Conservation (phyloP, 2,113 vertebrate species). For the Pelobates fuscus region DNA sequence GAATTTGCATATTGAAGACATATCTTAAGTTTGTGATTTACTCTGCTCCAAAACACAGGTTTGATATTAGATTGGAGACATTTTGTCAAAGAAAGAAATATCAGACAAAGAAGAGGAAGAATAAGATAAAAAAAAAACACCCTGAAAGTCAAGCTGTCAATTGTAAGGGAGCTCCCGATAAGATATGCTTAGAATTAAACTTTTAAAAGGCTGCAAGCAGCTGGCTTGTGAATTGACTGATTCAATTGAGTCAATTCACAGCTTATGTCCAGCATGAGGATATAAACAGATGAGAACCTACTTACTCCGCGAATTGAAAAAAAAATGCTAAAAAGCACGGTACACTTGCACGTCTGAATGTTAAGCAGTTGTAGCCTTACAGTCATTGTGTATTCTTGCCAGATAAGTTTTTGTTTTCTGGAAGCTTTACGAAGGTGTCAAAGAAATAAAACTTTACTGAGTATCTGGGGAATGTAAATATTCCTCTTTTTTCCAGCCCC, state of each 20-base stretch:
- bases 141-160: constrained; percentile 21
- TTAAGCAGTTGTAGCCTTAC: constrained; percentile 72
- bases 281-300: constrained; percentile 35
- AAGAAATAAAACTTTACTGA: constrained; percentile 76
- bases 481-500: constrained; percentile 72
- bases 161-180: constrained; percentile 20
- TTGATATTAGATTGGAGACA: constrained; percentile 18
- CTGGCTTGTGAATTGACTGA: constrained; percentile 37
- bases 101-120: constrained; percentile 14
- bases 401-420: constrained; percentile 76
- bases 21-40: constrained; percentile 1
- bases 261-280: constrained; percentile 41
- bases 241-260: constrained; percentile 34
- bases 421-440: constrained; percentile 84
- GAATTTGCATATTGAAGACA: background rate
- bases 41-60: constrained; percentile 1
- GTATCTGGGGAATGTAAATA: constrained; percentile 86
- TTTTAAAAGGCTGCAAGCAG: constrained; percentile 30
- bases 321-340: constrained; percentile 31
- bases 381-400: constrained; percentile 82
- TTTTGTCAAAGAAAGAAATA: constrained; percentile 20
- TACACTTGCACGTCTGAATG: constrained; percentile 57
- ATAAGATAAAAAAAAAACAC: constrained; percentile 9
- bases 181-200: constrained; percentile 33
- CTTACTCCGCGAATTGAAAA: constrained; percentile 38